phyloP scores from a whole-genome alignment of 2,113 vertebrate species.

The Beaufortia kweichowensis region DNA sequence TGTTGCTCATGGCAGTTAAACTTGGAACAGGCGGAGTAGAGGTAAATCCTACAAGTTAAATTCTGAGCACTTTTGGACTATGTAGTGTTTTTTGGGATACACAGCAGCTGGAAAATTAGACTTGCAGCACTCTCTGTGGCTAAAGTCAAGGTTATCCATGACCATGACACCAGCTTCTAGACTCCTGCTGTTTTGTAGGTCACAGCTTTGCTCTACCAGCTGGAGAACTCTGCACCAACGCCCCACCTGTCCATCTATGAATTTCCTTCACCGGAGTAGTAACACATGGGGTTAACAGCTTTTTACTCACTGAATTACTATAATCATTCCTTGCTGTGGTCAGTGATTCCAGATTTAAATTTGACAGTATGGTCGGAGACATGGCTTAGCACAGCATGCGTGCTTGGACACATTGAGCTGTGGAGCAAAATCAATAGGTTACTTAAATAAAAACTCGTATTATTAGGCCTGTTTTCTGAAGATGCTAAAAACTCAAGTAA shows the following conservation, averaged over 20 bases:
- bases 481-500: too few species aligned
- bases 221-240: conserved; percentile 5
- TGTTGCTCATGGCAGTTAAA: conserved; percentile 1
- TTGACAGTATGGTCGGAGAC: background rate
- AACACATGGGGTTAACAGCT: conserved; percentile 11
- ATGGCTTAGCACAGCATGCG: background rate
- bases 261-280: background rate
- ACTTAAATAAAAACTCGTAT: too few species aligned
- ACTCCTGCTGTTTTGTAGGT: conserved; percentile 28
- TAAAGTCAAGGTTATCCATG: conserved; percentile 52
- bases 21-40: background rate
- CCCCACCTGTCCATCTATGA: conserved; percentile 13
- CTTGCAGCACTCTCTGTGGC: conserved; percentile 5
- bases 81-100: background rate
- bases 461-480: background rate
- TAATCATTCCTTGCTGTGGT: conserved; percentile 2
- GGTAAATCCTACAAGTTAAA: background rate
- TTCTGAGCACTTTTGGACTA: background rate
- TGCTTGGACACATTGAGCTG: background rate
- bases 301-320: conserved; percentile 5
- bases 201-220: conserved; percentile 4
- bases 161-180: conserved; percentile 13
- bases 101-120: conserved; percentile 33
- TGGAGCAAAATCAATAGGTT: background rate
- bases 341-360: background rate